Percentiles rank a stretch among this genome's conserved stretches.
Evolutionary conservation across 2,888 invertebrate genomes (phyloP).

Genomic region (Linnaemya vulpina): DNA sequence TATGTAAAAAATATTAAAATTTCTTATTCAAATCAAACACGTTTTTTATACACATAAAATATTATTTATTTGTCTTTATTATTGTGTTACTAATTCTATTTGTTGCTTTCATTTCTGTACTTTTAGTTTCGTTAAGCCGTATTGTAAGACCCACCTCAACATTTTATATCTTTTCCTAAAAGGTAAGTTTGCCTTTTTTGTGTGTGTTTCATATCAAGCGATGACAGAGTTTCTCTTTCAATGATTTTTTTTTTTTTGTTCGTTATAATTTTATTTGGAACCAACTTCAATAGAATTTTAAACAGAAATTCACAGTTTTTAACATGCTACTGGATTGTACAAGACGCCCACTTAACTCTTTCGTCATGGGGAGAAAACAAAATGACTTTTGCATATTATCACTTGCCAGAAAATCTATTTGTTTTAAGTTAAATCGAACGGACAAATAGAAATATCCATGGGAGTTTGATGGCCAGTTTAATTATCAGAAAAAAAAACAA

Average conservation of each 20-base stretch:
- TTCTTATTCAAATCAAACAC: not conserved
- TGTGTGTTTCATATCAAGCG: not conserved
- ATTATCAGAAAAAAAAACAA: conserved; percentile 21
- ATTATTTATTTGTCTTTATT: conserved; percentile 8
- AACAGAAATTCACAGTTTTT: conserved; percentile 13
- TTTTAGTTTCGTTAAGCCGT: conserved; percentile 62
- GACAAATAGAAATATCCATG: not conserved
- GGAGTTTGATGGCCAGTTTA: not conserved
- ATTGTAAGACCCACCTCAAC: conserved; percentile 67
- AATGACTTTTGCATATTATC: conserved; percentile 26
- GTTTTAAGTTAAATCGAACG: not conserved
- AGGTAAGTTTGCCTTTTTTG: conserved; percentile 57
- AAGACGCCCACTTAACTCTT: conserved; percentile 32
- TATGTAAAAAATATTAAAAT: not conserved
- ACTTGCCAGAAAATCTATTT: not conserved
- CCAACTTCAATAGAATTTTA: conserved; percentile 52
- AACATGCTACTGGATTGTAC: not conserved
- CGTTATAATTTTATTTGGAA: not conserved
- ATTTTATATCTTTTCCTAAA: conserved; percentile 50
- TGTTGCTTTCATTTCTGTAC: conserved; percentile 38
- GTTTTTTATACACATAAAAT: not conserved
- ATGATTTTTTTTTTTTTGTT: conserved; percentile 8
- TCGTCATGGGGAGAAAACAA: conserved; percentile 51
- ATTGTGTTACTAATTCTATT: conserved; percentile 38
- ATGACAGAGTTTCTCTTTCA: conserved; percentile 58